Conservation (phyloP, 1,140 invertebrate genomes). For the Ptiloglossa arizonensis region DNA sequence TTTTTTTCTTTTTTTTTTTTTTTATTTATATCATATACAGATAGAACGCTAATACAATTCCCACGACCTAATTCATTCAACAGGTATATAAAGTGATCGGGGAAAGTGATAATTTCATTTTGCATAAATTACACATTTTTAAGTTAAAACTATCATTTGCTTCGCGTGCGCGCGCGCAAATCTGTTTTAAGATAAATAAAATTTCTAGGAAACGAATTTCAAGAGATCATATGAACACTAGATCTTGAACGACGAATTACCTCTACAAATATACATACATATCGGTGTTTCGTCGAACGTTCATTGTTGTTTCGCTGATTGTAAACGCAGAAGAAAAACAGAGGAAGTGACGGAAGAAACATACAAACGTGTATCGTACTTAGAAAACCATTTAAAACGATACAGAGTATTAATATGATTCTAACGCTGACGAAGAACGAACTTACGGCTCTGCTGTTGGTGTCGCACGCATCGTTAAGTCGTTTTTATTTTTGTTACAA, state of each 20-base stretch:
- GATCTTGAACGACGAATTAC: not conserved
- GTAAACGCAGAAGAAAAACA: not conserved
- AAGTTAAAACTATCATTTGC: constrained; percentile 1
- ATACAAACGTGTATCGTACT: not conserved
- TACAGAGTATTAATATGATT: constrained; percentile 14
- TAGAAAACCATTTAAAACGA: not conserved
- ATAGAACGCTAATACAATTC: constrained; percentile 39
- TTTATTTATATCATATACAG: constrained; percentile 48
- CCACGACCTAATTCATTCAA: not conserved
- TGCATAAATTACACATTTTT: constrained; percentile 33
- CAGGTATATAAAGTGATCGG: constrained; percentile 21
- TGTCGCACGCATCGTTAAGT: not conserved
- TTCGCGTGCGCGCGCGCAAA: not conserved
- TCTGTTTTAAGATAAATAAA: constrained; percentile 14
- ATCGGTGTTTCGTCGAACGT: not conserved
- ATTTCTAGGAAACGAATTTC: constrained; percentile 20
- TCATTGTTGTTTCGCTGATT: not conserved
- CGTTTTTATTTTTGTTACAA: not conserved
- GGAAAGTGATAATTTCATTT: constrained; percentile 6
- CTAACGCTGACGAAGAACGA: not conserved
- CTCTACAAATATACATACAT: constrained; percentile 36
- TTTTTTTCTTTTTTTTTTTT: not conserved
- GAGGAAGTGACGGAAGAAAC: not conserved
- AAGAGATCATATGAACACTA: constrained; percentile 39
- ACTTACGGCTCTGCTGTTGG: too few relatives aligned